Base-by-base conservation (phyloP, 2,113 vertebrate species). In the Symphodus melops region DNA sequence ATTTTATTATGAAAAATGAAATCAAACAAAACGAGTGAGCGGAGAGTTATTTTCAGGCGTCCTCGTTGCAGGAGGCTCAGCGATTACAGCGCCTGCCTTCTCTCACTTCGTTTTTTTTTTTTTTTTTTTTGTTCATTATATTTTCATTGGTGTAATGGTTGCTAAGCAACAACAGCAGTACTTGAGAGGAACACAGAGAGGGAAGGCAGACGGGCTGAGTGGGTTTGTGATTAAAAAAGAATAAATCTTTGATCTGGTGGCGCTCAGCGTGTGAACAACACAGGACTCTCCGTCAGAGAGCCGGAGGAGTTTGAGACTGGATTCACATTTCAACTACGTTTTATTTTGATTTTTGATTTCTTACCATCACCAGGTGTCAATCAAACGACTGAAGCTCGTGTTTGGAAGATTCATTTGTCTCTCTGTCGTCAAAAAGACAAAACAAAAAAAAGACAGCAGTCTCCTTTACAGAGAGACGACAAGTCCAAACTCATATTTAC, bases 161-260 rank as follows among this genome's bases (percentile, higher is more conserved):
- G 89, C 89, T 74, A 76, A 33, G 89, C 86, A 89, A 90, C 88
- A 85, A n/a, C 75, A 42, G 85, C 73, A 39, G 64, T 42, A 21
- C 70, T 79, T 69, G 16, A 23, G 73, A 68, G 75, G 46, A 49
- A 17, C 72, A 23, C 41, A 11, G 75, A 74, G 72, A 72, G 78
- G 44, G 68, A 63, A 49, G 55, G 28, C 53, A 81, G 52, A 83
- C 65, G 9, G 58, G 21, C 41, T 57, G 71, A 77, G 82, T 68
- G 75, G 77, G 54, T 66, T 83, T 59, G 72, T 33, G 77, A 82
- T 83, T 85, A 85, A 75, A 73, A 65, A 58, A 68, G 49, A 71
- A 71, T 13, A 66, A 12, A 80, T 73, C 75, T 84, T 79, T 83
- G 68, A 87, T 84, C 68, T 75, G 14, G 63, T 25, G 46, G 21